Base-by-base conservation (phyloP, 2,113 vertebrate species). In the Mormoops blainvillei region DNA sequence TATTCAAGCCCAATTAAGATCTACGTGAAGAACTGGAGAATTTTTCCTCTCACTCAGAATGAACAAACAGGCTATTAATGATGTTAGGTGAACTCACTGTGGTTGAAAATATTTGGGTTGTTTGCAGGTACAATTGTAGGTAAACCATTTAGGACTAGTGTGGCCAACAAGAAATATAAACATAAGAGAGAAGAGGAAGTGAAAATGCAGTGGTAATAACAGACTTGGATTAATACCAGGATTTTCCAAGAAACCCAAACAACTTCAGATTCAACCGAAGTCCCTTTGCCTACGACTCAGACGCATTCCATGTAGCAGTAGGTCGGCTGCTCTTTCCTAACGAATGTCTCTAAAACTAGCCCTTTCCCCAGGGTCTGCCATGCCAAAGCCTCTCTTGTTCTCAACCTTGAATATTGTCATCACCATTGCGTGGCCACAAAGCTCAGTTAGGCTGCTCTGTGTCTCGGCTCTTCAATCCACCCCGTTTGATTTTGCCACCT, bases 51-150 rank as follows among this genome's bases (percentile, higher is more conserved):
- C 36, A 15, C 43, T 91, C 73, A 33, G 76, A 95, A 85, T 63
- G 61, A 97, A 95, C 92, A 92, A 95, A 91, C 89, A 52, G 5
- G 33, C 45, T 77, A 14, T 95, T 91, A 88, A 70, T 87, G 71
- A 74, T 45, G 73, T 67, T 52, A 70, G 87, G 67, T 96, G 96
- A 97, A 48, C 65, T 96, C 93, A 82, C 28, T 63, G 33, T 73
- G 70, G 63, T 94, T 95, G 90, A 97, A 95, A 97, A 95, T 58
- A 82, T 95, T 83, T 81, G 73, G 68, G 31, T 65, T 74, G 24
- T 71, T 89, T 77, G 54, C 70, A 45, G 38, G 77, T 26, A 56
- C 80, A 96, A 58, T 71, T 31, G 18, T 77, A 94, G 85, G 89
- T 73, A 86, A 82, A 26, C 71, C 73, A 84, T 82, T 92, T 5